phyloP scores from a whole-genome alignment of 2,113 vertebrate species.

The Xenopus borealis region DNA sequence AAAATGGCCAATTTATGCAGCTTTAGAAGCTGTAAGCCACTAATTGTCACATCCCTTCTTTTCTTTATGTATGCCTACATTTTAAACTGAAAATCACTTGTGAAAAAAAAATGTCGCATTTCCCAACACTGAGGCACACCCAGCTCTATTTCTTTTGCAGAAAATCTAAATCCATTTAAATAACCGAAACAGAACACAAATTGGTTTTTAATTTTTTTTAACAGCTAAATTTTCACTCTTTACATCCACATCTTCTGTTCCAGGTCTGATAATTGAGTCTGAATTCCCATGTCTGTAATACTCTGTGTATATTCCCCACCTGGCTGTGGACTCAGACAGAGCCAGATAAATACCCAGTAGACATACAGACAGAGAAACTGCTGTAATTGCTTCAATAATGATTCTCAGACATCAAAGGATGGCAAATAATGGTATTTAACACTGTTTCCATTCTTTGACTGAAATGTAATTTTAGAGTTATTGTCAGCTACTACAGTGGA shows the following conservation, averaged over 20 bases:
- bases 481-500: constrained; percentile 69
- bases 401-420: constrained; percentile 78
- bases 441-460: constrained; percentile 79
- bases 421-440: constrained; percentile 85
- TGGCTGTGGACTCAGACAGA: constrained; percentile 73
- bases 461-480: constrained; percentile 81
- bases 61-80: too few relatives aligned
- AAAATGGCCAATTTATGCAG: too few relatives aligned
- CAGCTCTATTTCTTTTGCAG: too few relatives aligned
- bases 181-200: too few relatives aligned
- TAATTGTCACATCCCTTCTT: too few relatives aligned
- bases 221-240: constrained; percentile 59
- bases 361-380: constrained; percentile 75
- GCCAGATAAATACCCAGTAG: constrained; percentile 76
- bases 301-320: constrained; percentile 70
- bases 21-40: too few relatives aligned
- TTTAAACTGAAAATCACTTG: too few relatives aligned
- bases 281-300: constrained; percentile 74
- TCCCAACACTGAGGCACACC: too few relatives aligned
- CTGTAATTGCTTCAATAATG: constrained; percentile 84
- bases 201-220: constrained; percentile 44
- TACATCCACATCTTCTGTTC: constrained; percentile 58
- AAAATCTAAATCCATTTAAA: too few relatives aligned
- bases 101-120: too few relatives aligned
- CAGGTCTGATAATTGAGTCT: constrained; percentile 66